A percentile compares a stretch with the other conserved stretches of the same genome.
Conservation (phyloP, 2,113 vertebrate species). For the Toxostoma redivivum region DNA sequence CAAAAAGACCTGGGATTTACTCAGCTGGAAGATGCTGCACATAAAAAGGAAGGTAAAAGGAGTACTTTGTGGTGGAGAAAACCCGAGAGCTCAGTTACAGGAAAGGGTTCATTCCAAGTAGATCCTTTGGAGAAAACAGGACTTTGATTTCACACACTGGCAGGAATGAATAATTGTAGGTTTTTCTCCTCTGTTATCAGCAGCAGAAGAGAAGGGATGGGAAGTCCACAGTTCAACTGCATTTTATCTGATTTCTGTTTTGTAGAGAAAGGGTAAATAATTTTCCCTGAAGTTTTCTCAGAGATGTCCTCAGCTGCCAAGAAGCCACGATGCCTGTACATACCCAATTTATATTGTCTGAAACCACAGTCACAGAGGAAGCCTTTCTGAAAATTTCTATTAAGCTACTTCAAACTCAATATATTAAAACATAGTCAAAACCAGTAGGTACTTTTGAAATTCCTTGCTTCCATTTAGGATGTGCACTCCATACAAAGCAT, state of each 20-base stretch:
- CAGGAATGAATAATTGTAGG: not conserved
- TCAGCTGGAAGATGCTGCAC: not conserved
- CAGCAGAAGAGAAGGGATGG: not conserved
- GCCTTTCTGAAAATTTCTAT: not conserved
- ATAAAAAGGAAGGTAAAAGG: slow-evolving; percentile 32
- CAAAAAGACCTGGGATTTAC: not conserved
- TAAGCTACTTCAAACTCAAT: not conserved
- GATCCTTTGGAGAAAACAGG: not conserved
- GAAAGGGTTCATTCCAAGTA: not conserved
- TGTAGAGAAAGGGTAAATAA: not conserved
- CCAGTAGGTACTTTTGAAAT: not conserved
- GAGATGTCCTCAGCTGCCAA: not conserved
- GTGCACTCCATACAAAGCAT: not conserved
- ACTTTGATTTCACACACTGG: not conserved
- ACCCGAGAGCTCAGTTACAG: not conserved
- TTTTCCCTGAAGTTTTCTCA: not conserved
- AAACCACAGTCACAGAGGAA: not conserved
- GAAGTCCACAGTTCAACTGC: not conserved
- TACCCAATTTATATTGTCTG: not conserved
- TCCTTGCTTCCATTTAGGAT: not conserved
- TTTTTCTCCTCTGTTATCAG: not conserved
- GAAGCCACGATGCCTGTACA: fast-evolving
- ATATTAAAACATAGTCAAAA: not conserved
- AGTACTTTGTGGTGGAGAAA: slow-evolving; percentile 23
- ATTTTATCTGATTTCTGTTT: not conserved